Conservation (phyloP, 2,113 vertebrate genomes). For the Gymnobelideus leadbeateri region DNA sequence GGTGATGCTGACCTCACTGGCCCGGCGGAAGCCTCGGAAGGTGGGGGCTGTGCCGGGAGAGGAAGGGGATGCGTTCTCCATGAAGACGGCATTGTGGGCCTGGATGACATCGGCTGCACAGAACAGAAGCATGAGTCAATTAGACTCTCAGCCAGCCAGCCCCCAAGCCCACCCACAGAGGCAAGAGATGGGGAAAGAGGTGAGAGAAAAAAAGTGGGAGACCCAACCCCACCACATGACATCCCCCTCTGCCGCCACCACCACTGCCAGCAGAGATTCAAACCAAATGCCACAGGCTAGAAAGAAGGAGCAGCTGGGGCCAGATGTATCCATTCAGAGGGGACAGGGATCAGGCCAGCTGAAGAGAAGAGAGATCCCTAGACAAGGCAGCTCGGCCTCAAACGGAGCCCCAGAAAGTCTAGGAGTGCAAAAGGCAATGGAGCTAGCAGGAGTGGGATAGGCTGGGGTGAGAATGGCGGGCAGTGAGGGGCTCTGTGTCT, state of each 20-base stretch:
- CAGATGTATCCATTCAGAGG: neutral
- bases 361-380: neutral
- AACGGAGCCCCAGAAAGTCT: neutral
- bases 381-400: too few relatives aligned
- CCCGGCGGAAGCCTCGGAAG: constrained; percentile 93
- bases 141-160: neutral
- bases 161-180: neutral
- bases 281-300: neutral
- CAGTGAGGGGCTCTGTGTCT: constrained; percentile 80
- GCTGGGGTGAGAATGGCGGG: constrained; percentile 82
- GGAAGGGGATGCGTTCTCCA: constrained; percentile 93
- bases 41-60: constrained; percentile 90
- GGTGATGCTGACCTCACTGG: constrained; percentile 98
- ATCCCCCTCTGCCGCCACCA: neutral
- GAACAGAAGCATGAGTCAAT: neutral
- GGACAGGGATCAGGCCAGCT: neutral
- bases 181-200: neutral
- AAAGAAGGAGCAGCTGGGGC: neutral
- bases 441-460: constrained; percentile 64
- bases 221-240: neutral
- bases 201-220: neutral
- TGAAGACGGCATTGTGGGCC: constrained; percentile 95
- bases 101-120: constrained; percentile 95
- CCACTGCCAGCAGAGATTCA: neutral
- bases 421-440: neutral